Conservation (phyloP, 1,140 invertebrate species). For the Drosophila azteca region DNA sequence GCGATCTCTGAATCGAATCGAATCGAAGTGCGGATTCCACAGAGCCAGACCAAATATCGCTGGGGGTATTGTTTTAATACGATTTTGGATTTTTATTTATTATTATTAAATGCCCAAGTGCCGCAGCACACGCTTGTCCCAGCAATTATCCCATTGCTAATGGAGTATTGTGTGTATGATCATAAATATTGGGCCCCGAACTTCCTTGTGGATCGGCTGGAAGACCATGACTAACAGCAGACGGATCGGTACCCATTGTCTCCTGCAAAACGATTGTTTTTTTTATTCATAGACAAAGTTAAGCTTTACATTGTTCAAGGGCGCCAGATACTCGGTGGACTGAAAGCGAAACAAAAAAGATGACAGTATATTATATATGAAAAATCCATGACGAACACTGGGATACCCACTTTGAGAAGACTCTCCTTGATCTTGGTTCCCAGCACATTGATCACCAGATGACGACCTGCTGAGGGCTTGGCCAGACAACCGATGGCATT, state of each 20-base stretch:
- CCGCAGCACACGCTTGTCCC: constrained; percentile 38
- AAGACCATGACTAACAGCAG: constrained; percentile 33
- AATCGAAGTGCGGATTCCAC: constrained; percentile 23
- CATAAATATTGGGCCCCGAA: constrained; percentile 54
- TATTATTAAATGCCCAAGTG: constrained; percentile 54
- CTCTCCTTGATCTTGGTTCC: constrained; percentile 35
- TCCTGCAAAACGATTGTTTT: neutral
- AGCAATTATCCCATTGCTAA: constrained; percentile 60
- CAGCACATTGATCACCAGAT: constrained; percentile 45
- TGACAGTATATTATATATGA: no score
- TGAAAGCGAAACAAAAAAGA: neutral
- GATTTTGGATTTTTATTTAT: constrained; percentile 30
- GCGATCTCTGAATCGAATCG: constrained; percentile 14
- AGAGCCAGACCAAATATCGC: constrained; percentile 43
- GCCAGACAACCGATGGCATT: constrained; percentile 52
- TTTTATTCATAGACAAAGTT: constrained; percentile 38
- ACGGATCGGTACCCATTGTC: constrained; percentile 34
- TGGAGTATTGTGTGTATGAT: constrained; percentile 63
- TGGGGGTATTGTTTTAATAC: constrained; percentile 30
- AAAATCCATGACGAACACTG: neutral
- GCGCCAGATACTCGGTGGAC: constrained; percentile 58
- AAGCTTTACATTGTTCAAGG: constrained; percentile 50
- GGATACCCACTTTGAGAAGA: constrained; percentile 36
- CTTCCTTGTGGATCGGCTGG: constrained; percentile 50
- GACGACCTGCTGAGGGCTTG: constrained; percentile 25